These are phyloP conservation scores for Epistrophella euchroma DNA, from an alignment of 2,888 invertebrate genomes.

Conservation along the genomic window DNA sequence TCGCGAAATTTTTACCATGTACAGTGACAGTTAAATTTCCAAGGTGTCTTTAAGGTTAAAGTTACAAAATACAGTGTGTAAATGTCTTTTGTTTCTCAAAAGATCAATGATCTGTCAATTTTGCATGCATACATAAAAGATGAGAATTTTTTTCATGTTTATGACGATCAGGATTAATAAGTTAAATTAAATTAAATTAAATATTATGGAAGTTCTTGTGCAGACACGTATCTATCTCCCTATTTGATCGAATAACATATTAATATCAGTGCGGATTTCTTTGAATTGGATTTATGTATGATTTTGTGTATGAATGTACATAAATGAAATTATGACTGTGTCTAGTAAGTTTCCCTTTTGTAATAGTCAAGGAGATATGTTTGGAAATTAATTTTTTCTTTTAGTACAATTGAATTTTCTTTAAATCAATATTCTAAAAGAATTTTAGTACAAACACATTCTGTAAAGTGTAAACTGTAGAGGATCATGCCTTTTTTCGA, in stretches of 20 bases:
- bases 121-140: not conserved
- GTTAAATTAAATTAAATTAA: not conserved
- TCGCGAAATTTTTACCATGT: slow-evolving; percentile 2
- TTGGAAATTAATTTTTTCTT: too few relatives aligned
- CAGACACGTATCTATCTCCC: not conserved
- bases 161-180: not conserved
- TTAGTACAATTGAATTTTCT: too few relatives aligned
- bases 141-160: not conserved
- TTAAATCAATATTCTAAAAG: too few relatives aligned
- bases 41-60: slow-evolving; percentile 38
- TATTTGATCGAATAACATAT: not conserved
- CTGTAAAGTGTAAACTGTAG: not conserved
- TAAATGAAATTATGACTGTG: not conserved
- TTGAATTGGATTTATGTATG: not conserved
- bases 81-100: not conserved
- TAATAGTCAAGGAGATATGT: not conserved
- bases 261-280: not conserved
- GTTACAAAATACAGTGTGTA: not conserved
- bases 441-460: not conserved
- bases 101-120: slow-evolving; percentile 20
- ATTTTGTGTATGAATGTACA: not conserved
- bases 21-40: not conserved
- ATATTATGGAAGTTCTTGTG: not conserved
- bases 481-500: too few relatives aligned
- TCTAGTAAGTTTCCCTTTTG: not conserved